Conservation (phyloP, 2,888 invertebrate genomes). For the Heteromyza rotundicornis region DNA sequence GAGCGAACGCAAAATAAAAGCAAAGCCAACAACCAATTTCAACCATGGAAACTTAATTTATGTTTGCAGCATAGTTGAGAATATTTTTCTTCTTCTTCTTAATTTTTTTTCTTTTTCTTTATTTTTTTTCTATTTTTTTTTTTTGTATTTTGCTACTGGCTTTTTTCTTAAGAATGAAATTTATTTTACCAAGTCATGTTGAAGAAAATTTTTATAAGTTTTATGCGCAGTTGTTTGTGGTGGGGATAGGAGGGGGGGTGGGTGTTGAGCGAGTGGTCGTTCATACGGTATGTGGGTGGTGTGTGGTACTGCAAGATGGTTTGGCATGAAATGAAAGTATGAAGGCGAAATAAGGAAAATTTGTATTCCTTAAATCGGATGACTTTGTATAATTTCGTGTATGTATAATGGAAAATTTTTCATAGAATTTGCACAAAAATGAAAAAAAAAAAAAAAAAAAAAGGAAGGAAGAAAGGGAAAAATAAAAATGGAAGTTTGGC, state of each 20-base stretch:
- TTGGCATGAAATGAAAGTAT: conserved; percentile 24
- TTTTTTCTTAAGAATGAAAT: conserved; percentile 59
- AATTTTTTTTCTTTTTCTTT: conserved; percentile 33
- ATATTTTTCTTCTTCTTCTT: conserved; percentile 51
- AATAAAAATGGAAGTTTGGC: conserved; percentile 23
- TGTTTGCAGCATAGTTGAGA: conserved; percentile 61
- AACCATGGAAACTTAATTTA: conserved; percentile 63
- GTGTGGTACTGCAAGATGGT: not conserved
- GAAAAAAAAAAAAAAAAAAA: conserved; percentile 36
- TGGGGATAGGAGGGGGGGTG: not conserved
- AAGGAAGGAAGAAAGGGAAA: conserved; percentile 11
- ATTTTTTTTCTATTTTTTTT: conserved; percentile 25
- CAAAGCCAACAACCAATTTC: conserved; percentile 59
- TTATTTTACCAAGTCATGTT: conserved; percentile 61
- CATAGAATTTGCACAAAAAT: conserved; percentile 59
- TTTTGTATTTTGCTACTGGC: too few species aligned
- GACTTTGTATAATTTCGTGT: conserved; percentile 57
- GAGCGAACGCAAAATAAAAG: conserved; percentile 38
- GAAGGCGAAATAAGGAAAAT: conserved; percentile 52
- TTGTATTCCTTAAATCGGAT: conserved; percentile 61
- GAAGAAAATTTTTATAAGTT: conserved; percentile 61
- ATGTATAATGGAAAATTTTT: conserved; percentile 58
- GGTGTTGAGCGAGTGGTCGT: not conserved
- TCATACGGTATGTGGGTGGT: not conserved
- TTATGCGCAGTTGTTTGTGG: conserved; percentile 43